Evolutionary conservation across 1,140 invertebrate species (phyloP), one percentile per base, ranked within the genome.

Genomic region (Hydropsyche tenuis): DNA sequence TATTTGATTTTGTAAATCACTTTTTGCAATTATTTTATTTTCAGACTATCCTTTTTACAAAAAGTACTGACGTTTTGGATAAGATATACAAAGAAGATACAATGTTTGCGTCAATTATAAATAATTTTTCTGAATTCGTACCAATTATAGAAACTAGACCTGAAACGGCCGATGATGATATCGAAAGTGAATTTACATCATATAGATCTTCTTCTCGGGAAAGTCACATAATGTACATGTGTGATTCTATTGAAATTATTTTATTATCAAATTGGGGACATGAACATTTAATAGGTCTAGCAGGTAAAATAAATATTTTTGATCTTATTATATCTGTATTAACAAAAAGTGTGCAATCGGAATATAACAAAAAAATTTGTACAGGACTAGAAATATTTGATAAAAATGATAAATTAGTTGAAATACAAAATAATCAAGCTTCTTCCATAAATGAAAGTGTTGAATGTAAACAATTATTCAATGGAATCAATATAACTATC

Each of bases 41-140:
- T 48, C 82, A 95, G 93, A 94, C 92, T 16, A 93, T 95, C 77
- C 82, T 95, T 65, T 95, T 94, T 81, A 94, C 93, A 23, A 92
- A 89, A 68, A 88, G 93, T 79, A 89, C 93, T 65, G 80, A 81
- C 20, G 93, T 94, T 69, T 82, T 95, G 23, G 91, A 94, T 81
- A 80, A 85, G n/a, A 89, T 95, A 63, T 88, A 91, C 63, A 80
- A 86, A 48, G 88, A 93, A 80, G 93, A 94, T 82, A 85, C 85
- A 72, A 89, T 88, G 22, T 93, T 90, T 82, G 86, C 88, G 78
- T 82, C 83, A 9, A 79, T 87, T 23, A 82, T 86, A 1, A 83
- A 82, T 69, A 84, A 85, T 46, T 83, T 84, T 65, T 69, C 16
- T 22, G 0, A 62, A 64, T 79, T 45, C 70, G 16, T 66, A 75